A percentile compares a stretch with the other conserved stretches of the same genome.
phyloP scores from a whole-genome alignment of 1,140 invertebrate genomes.

The Maniola jurtina region DNA sequence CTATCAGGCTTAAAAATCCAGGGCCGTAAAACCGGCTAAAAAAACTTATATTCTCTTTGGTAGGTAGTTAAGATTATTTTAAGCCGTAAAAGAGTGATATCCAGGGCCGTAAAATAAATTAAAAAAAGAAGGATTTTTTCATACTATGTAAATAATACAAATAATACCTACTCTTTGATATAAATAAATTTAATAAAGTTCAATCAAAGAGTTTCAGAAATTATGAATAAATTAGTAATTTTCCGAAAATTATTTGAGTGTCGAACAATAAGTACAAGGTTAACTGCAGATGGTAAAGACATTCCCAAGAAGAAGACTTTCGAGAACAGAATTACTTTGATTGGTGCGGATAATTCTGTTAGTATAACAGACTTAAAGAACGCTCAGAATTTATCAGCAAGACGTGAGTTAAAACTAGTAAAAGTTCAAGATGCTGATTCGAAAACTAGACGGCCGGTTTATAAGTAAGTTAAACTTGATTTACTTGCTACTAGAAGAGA shows the following conservation, averaged over 20 bases:
- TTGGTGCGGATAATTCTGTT: constrained; percentile 71
- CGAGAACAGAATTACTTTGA: constrained; percentile 75
- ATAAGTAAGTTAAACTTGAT: constrained; percentile 73
- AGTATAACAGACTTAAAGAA: constrained; percentile 77
- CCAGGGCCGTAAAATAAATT: too few relatives aligned
- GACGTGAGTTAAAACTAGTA: constrained; percentile 82
- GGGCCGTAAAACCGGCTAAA: too few relatives aligned
- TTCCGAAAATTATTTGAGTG: constrained; percentile 43
- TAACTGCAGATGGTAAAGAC: constrained; percentile 65
- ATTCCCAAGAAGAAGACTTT: constrained; percentile 57
- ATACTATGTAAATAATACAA: too few relatives aligned
- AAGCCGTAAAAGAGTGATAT: too few relatives aligned
- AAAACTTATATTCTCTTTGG: too few relatives aligned
- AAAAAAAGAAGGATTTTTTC: too few relatives aligned
- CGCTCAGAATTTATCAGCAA: constrained; percentile 81
- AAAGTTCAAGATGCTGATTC: constrained; percentile 82
- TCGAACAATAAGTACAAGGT: constrained; percentile 46
- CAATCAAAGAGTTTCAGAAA: constrained; percentile 12
- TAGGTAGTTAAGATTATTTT: too few relatives aligned
- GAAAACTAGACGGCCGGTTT: constrained; percentile 81
- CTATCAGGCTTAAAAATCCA: too few relatives aligned
- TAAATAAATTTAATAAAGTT: not conserved
- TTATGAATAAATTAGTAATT: constrained; percentile 53
- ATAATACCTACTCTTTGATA: too few relatives aligned
- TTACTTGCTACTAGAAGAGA: not conserved